Evolutionary conservation across 2,888 invertebrate species (phyloP).

Genomic region (Campopleginae sp.): DNA sequence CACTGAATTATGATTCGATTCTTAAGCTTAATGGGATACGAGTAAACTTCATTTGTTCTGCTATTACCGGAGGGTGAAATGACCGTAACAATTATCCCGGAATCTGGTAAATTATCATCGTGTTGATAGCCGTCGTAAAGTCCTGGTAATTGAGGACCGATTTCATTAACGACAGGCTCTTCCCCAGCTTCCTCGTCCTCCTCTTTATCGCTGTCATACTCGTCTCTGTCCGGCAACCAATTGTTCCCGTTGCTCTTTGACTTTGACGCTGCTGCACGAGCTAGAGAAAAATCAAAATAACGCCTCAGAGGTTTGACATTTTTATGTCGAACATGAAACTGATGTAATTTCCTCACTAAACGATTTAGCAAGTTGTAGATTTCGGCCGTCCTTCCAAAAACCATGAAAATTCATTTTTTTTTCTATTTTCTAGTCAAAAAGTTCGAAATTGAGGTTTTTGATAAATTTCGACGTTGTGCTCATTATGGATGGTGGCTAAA

Average conservation of each 20-base stretch:
- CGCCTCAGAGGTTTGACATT: too few species aligned
- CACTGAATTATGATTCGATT: neutral
- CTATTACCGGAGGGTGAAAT: slow-evolving; percentile 59
- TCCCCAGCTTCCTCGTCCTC: slow-evolving; percentile 62
- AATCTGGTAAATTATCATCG: slow-evolving; percentile 51
- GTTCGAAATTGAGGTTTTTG: neutral
- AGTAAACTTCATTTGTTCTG: neutral
- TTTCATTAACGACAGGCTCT: slow-evolving; percentile 56
- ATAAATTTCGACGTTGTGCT: neutral
- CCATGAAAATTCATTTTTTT: neutral
- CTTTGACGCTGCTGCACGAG: slow-evolving; percentile 52
- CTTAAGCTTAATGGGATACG: neutral
- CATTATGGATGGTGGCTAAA: neutral
- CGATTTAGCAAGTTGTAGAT: neutral
- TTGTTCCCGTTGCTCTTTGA: slow-evolving; percentile 58
- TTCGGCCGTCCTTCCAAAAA: neutral
- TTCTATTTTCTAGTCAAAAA: neutral
- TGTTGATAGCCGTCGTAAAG: slow-evolving; percentile 54
- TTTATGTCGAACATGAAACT: neutral
- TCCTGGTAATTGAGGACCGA: slow-evolving; percentile 61
- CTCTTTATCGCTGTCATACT: slow-evolving; percentile 66
- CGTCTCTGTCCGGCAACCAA: slow-evolving; percentile 60
- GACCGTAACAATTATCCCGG: slow-evolving; percentile 63
- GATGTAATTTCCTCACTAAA: neutral
- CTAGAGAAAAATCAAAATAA: neutral